phyloP scores from a whole-genome alignment of 2,888 invertebrate species.

The Nomada flava region DNA sequence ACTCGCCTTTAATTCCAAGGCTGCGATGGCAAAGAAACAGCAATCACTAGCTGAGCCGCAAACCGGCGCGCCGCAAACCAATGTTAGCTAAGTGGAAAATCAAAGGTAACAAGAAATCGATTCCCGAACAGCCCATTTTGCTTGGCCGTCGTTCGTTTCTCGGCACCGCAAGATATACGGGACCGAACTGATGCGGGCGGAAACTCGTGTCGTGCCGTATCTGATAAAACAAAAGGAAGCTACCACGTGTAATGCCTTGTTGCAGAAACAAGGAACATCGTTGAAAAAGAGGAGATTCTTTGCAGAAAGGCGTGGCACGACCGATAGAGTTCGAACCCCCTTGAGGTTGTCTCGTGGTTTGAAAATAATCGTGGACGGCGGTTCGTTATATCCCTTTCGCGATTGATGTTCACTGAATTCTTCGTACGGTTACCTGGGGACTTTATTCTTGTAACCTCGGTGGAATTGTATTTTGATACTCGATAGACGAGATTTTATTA shows the following conservation, averaged over 20 bases:
- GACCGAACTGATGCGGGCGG: constrained; percentile 19
- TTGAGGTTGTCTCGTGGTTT: constrained; percentile 10
- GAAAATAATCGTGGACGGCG: constrained; percentile 22
- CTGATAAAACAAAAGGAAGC: constrained; percentile 58
- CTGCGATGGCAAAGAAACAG: constrained; percentile 28
- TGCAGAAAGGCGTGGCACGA: not conserved
- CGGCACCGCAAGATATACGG: constrained; percentile 41
- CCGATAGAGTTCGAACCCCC: constrained; percentile 12
- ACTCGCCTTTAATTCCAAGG: constrained; percentile 19
- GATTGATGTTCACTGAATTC: constrained; percentile 4
- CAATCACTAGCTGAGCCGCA: not conserved
- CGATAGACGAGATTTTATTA: not conserved
- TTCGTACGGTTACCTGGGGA: not conserved
- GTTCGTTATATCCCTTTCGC: not conserved
- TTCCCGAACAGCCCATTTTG: constrained; percentile 38
- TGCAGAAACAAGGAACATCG: not conserved
- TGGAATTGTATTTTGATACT: not conserved
- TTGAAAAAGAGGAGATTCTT: not conserved
- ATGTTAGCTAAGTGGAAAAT: constrained; percentile 57
- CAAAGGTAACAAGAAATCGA: constrained; percentile 59
- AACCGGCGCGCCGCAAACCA: constrained; percentile 11
- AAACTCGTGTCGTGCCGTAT: constrained; percentile 43
- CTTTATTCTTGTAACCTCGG: not conserved
- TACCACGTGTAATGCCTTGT: constrained; percentile 37
- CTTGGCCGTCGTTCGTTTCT: constrained; percentile 31